These are phyloP conservation scores for Naja naja DNA, from an alignment of 2,113 vertebrate genomes.

Conservation along the genomic window DNA sequence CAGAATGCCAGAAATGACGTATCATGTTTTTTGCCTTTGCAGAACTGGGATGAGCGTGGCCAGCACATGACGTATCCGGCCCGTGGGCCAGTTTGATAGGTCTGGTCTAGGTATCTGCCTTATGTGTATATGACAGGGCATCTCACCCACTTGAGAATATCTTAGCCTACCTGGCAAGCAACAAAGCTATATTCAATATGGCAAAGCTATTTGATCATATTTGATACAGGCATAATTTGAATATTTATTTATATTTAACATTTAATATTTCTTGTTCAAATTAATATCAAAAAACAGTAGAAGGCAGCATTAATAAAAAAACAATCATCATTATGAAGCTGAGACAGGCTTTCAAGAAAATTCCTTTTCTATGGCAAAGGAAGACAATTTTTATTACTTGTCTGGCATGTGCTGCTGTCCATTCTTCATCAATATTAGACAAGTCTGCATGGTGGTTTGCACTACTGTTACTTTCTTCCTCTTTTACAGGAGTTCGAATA, in stretches of 20 bases:
- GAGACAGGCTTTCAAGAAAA: neutral
- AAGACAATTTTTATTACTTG: slow-evolving; percentile 72
- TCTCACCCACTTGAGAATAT: neutral
- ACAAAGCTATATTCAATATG: neutral
- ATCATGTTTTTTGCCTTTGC: too few relatives aligned
- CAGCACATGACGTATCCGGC: too few relatives aligned
- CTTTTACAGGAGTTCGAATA: slow-evolving; percentile 77
- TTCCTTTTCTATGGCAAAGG: neutral
- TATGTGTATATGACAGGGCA: neutral
- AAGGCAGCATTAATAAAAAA: neutral
- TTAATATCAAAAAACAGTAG: neutral
- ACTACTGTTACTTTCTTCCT: slow-evolving; percentile 60
- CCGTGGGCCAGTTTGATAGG: too few relatives aligned
- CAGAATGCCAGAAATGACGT: neutral
- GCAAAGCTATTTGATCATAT: neutral
- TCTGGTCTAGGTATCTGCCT: neutral
- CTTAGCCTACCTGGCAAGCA: neutral
- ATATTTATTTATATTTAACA: neutral
- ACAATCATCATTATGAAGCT: neutral
- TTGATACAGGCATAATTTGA: neutral
- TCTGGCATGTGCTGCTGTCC: slow-evolving; percentile 82
- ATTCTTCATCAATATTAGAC: slow-evolving; percentile 77
- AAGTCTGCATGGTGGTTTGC: slow-evolving; percentile 26
- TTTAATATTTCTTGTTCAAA: neutral
- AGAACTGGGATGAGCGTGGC: too few relatives aligned